Base-by-base conservation (phyloP, 1,140 invertebrate genomes). In the Euwallacea fornicatus region DNA sequence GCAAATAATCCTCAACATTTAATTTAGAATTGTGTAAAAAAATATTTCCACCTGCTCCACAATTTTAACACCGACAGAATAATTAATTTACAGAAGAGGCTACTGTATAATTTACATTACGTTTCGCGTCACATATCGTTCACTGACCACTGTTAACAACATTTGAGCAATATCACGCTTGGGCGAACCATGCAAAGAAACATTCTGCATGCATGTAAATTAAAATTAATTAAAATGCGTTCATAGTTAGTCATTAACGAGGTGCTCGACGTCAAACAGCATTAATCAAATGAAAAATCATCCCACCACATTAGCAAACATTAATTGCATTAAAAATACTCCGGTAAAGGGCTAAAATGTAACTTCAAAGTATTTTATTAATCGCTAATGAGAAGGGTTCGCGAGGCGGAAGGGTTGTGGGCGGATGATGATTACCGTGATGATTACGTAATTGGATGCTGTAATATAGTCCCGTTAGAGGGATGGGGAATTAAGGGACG, bases 251-350 rank as follows among this genome's bases (percentile, higher is more conserved):
- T 50, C 13, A 13, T 50, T 50, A 50, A 50, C 46, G 9, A 50
- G 21, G 21, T 50, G 13, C 46, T 11, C 9, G 46, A 50, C 46
- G 46, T 50, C 46, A 50, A 50, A 50, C 46, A 50, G 7, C 46
- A 2, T 50, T 50, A 11, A 50, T 11, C 13, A 13, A 50, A 50
- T 11, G 9, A 50, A 50, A 50, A 50, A 50, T 50, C 13, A 13
- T 50, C 46, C 21, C 21, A 33, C 21, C 21, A 33, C 21, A 33
- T 33, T 33, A 33, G 21, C 21, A 13, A 13, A 13, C 46, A 50
- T 50, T 50, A 50, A 50, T 50, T 50, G 46, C 46, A 50, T 50
- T 50, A 50, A 50, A 50, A 50, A 50, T 50, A 13, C 46, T 11
- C 46, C 46, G 46, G 46, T 50, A 50, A 50, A 50, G 46, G 46